These are phyloP conservation scores for Miniopterus natalensis DNA, from an alignment of 2,113 vertebrate genomes.

Conservation along the genomic window DNA sequence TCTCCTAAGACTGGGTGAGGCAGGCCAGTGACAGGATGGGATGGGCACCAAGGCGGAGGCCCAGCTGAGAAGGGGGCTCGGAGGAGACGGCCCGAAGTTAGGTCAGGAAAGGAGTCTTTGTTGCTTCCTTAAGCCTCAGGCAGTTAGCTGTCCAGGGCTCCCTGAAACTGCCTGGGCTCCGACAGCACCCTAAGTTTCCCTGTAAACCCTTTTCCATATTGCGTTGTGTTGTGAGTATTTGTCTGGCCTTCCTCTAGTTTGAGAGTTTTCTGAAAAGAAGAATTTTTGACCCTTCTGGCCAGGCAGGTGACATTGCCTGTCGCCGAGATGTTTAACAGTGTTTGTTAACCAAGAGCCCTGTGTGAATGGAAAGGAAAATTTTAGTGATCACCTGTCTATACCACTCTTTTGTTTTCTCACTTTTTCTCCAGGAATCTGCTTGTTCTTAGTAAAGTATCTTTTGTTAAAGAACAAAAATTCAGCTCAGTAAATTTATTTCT, in stretches of 20 bases:
- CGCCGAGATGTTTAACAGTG: neutral
- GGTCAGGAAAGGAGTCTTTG: neutral
- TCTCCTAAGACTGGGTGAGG: neutral
- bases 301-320: neutral
- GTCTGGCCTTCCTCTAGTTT: neutral
- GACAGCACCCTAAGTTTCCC: fast-evolving
- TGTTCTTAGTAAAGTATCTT: neutral
- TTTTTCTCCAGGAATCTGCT: neutral
- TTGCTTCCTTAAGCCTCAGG: neutral
- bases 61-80: neutral
- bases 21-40: neutral
- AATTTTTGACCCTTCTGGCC: neutral
- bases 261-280: neutral
- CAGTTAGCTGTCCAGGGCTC: neutral
- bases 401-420: neutral
- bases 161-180: neutral
- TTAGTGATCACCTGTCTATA: neutral
- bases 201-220: neutral
- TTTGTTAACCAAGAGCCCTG: neutral
- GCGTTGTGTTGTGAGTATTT: neutral
- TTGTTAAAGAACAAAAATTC: neutral
- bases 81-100: neutral
- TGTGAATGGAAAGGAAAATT: neutral
- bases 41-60: neutral
- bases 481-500: neutral